These are phyloP conservation scores for Bruchidius siliquastri DNA, from an alignment of 2,888 invertebrate species.

Conservation along the genomic window DNA sequence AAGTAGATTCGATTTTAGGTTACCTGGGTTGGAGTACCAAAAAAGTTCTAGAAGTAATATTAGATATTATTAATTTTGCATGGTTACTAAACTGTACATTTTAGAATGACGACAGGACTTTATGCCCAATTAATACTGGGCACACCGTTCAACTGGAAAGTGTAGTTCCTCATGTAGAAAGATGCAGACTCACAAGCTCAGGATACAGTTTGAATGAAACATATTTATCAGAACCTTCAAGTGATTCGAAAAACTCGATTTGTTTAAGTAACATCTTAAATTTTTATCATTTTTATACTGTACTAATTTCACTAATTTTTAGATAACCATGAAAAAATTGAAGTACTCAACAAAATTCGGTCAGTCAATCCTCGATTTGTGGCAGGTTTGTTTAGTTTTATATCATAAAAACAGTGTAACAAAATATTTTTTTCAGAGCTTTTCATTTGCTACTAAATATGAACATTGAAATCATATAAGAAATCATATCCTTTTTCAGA, in stretches of 20 bases:
- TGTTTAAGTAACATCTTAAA: conserved; percentile 39
- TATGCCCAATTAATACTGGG: conserved; percentile 48
- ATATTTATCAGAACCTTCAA: conserved; percentile 46
- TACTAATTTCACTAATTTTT: conserved; percentile 29
- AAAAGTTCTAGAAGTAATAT: conserved; percentile 36
- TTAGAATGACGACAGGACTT: conserved; percentile 38
- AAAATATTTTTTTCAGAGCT: not conserved
- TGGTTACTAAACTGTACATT: conserved; percentile 13
- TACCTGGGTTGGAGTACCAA: conserved; percentile 39
- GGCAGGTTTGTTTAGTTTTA: conserved; percentile 36
- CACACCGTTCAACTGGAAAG: conserved; percentile 47
- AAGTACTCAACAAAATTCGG: conserved; percentile 35
- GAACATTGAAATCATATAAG: not conserved
- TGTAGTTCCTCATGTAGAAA: conserved; percentile 45
- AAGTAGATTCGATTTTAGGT: conserved; percentile 38
- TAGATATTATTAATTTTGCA: not conserved
- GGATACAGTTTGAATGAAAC: conserved; percentile 47
- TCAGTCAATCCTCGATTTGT: conserved; percentile 33
- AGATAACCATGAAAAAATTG: conserved; percentile 48
- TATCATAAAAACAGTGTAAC: conserved; percentile 7
- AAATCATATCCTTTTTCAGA: conserved; percentile 25
- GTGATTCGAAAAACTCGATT: conserved; percentile 34
- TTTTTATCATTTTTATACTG: not conserved
- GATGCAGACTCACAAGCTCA: conserved; percentile 48
- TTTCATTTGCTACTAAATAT: not conserved